phyloP scores from a whole-genome alignment of 2,888 invertebrate species.

The Acanthoscelides obtectus region DNA sequence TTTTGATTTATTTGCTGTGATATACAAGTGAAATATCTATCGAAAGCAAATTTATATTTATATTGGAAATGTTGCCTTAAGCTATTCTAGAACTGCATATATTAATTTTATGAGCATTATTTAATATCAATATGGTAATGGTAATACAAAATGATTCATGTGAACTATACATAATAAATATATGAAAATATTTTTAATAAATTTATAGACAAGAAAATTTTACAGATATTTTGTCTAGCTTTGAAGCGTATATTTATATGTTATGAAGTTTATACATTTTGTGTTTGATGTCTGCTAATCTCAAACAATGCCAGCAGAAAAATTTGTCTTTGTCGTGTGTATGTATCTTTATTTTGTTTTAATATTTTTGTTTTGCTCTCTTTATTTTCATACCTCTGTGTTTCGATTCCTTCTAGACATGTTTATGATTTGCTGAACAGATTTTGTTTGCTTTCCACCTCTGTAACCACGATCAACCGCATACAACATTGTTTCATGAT shows the following conservation, averaged over 20 bases:
- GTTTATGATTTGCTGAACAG: too few species aligned
- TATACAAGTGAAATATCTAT: too few species aligned
- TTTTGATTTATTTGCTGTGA: too few species aligned
- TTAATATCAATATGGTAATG: too few species aligned
- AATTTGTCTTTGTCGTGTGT: not conserved
- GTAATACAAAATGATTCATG: too few species aligned
- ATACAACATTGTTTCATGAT: too few species aligned
- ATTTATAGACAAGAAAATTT: not conserved
- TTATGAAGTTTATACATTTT: not conserved
- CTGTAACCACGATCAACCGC: too few species aligned
- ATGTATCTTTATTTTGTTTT: not conserved
- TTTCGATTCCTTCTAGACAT: not conserved
- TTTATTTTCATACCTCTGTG: not conserved
- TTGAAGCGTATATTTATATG: not conserved
- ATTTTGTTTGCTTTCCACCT: too few species aligned
- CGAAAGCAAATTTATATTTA: too few species aligned
- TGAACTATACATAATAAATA: not conserved
- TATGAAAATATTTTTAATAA: not conserved
- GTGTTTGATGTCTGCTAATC: not conserved
- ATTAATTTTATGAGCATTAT: too few species aligned
- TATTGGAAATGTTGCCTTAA: too few species aligned
- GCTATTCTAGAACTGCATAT: too few species aligned
- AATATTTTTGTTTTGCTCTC: not conserved
- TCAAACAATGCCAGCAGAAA: not conserved
- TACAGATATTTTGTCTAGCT: not conserved